phyloP scores from a whole-genome alignment of 2,888 invertebrate genomes.

The Lasiommata megera region DNA sequence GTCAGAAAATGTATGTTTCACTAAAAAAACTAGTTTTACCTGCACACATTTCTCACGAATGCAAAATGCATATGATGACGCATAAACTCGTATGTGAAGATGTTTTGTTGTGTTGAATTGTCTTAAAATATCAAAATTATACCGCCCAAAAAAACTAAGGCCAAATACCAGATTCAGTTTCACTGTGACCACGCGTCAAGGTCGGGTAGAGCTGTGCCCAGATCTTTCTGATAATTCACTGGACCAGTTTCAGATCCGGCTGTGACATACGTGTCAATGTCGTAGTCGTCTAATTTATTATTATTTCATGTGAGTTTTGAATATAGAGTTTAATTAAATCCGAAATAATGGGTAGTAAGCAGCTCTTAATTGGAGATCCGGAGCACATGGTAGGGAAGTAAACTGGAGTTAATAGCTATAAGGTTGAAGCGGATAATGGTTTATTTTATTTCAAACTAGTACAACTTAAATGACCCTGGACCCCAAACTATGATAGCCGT shows the following conservation, averaged over 20 bases:
- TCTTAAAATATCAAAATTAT: not conserved
- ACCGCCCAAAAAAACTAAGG: slow-evolving; percentile 5
- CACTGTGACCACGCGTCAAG: slow-evolving; percentile 15
- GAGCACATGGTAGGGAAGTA: too few relatives aligned
- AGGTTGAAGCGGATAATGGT: too few relatives aligned
- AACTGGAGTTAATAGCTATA: too few relatives aligned
- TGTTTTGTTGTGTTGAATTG: not conserved
- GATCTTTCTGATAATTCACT: slow-evolving; percentile 13
- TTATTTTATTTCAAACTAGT: too few relatives aligned
- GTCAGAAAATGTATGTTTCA: too few relatives aligned
- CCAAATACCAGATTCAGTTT: slow-evolving; percentile 16
- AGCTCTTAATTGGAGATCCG: too few relatives aligned
- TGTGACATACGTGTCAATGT: slow-evolving; percentile 8
- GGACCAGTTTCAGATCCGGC: slow-evolving; percentile 12
- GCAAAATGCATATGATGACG: not conserved
- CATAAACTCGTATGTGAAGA: not conserved
- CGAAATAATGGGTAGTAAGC: too few relatives aligned
- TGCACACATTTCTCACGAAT: not conserved
- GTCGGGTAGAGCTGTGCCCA: slow-evolving; percentile 4
- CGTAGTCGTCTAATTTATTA: not conserved
- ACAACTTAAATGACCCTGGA: too few relatives aligned
- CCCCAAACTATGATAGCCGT: too few relatives aligned
- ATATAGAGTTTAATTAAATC: too few relatives aligned
- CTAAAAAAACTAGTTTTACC: not conserved
- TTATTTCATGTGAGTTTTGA: too few relatives aligned